Percentiles rank a stretch among this genome's conserved stretches.
phyloP scores from a whole-genome alignment of 64 coral and sea anemone genomes.

The Actinia tenebrosa region DNA sequence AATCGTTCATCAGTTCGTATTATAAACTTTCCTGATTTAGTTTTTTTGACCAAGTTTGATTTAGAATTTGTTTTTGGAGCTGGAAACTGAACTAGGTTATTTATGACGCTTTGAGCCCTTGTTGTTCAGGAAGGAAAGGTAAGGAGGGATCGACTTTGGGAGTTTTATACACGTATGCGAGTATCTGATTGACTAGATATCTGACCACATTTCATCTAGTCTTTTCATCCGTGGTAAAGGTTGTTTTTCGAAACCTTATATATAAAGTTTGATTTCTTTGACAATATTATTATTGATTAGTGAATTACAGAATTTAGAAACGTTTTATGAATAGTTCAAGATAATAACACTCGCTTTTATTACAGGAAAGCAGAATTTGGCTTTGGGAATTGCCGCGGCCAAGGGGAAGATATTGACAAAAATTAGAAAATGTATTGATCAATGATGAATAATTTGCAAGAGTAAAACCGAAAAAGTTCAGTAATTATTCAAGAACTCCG shows the following conservation, averaged over 20 bases:
- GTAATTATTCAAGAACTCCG: not conserved
- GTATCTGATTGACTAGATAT: not conserved
- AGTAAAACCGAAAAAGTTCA: not conserved
- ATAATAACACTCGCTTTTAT: not conserved
- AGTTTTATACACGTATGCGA: not conserved
- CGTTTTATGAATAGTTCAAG: not conserved
- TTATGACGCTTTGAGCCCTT: not conserved
- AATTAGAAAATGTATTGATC: not conserved
- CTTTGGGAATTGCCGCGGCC: not conserved
- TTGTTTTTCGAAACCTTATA: too few species aligned
- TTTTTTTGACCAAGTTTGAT: not conserved
- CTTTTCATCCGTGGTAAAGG: too few species aligned
- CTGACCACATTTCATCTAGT: not conserved
- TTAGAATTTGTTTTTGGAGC: too few species aligned
- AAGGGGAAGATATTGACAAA: not conserved
- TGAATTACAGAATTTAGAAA: not conserved
- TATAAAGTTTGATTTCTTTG: not conserved
- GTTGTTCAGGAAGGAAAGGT: not conserved
- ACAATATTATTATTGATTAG: not conserved
- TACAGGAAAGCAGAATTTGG: not conserved
- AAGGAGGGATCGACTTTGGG: not conserved
- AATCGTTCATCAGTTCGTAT: not conserved
- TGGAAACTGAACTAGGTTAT: not conserved
- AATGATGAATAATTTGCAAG: not conserved
- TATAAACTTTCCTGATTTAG: not conserved